Percentiles rank a stretch among this genome's conserved stretches.
These are phyloP conservation scores for Pseudorectes ferrugineus DNA, from an alignment of 2,113 vertebrate species.

Conservation along the genomic window DNA sequence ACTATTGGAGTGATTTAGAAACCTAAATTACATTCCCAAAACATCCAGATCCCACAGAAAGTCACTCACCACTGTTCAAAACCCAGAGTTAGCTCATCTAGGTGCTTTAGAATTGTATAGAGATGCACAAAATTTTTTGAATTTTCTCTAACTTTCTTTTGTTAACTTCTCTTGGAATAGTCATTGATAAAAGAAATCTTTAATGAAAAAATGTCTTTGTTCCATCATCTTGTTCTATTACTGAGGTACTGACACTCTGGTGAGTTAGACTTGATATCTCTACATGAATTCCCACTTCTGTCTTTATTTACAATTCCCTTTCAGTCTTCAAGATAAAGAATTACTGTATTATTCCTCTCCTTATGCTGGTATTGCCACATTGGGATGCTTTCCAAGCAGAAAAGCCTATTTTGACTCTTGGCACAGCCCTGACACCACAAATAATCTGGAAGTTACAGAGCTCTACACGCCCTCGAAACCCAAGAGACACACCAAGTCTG, in stretches of 20 bases:
- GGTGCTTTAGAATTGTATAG: not conserved
- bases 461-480: not conserved
- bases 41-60: not conserved
- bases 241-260: fast-evolving
- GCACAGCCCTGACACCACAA: not conserved
- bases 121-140: not conserved
- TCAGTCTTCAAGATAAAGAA: not conserved
- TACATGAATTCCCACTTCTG: not conserved
- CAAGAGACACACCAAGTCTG: not conserved
- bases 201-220: not conserved
- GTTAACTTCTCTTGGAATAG: not conserved
- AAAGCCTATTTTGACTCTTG: not conserved
- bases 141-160: not conserved
- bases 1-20: not conserved
- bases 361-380: not conserved
- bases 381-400: not conserved
- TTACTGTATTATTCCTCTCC: not conserved
- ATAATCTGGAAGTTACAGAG: not conserved
- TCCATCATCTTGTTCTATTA: not conserved
- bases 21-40: not conserved
- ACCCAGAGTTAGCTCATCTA: not conserved
- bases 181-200: not conserved
- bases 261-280: not conserved
- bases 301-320: not conserved
- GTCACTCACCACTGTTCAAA: not conserved